These are phyloP conservation scores for Pogonophryne albipinna DNA, from an alignment of 2,797 vertebrate species.

Conservation along the genomic window DNA sequence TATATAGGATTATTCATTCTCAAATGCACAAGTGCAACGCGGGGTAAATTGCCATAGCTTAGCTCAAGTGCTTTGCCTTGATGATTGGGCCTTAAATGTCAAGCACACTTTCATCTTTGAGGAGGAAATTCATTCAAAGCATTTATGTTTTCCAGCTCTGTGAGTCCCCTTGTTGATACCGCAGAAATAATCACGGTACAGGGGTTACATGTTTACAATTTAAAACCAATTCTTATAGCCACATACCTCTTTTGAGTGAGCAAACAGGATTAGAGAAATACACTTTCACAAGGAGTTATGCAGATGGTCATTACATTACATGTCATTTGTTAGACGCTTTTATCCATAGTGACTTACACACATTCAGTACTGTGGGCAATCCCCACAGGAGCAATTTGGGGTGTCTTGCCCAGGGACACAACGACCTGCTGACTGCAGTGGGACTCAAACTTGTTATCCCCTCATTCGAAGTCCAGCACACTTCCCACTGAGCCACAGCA, in stretches of 20 bases:
- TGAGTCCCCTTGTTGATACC: constrained; percentile 5
- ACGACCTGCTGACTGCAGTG: too few species aligned
- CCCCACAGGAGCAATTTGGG: too few species aligned
- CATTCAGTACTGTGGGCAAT: too few species aligned
- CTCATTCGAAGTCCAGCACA: too few species aligned
- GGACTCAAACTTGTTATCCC: too few species aligned
- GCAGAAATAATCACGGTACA: not conserved
- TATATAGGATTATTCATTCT: constrained; percentile 29
- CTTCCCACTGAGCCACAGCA: too few species aligned
- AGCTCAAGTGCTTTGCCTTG: constrained; percentile 45
- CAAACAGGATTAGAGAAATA: not conserved
- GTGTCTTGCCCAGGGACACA: too few species aligned
- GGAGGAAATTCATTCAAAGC: constrained; percentile 10
- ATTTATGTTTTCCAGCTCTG: not conserved
- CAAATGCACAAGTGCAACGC: constrained; percentile 34
- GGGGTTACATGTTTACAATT: constrained; percentile 4
- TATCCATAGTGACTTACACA: too few species aligned
- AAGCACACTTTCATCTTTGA: constrained; percentile 17
- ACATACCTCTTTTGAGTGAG: not conserved
- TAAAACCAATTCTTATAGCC: not conserved
- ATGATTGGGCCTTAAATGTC: constrained; percentile 64
- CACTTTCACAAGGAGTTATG: too few species aligned
- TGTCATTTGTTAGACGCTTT: too few species aligned
- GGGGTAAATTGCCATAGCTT: constrained; percentile 37
- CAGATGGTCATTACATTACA: too few species aligned